Base-by-base conservation (phyloP, 2,797 vertebrate genomes). In the Cottoperca gobio region DNA sequence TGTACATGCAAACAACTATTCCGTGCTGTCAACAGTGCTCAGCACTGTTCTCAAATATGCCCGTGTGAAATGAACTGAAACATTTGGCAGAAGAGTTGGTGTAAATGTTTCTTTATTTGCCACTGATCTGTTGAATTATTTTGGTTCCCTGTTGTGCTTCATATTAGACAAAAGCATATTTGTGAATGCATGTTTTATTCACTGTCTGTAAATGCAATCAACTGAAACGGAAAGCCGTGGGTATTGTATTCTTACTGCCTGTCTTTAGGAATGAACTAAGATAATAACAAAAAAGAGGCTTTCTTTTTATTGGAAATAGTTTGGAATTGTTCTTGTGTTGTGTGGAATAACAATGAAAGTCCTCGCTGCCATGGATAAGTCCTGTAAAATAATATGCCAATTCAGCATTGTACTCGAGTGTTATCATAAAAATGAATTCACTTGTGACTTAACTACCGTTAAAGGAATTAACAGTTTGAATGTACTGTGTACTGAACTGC, bases 21-120 rank as follows among this genome's bases (percentile, higher is more conserved):
- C 39, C 63, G 57, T 57, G 26, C 61, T 78, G 48, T 68, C 70
- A 70, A 43, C 73, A 78, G 54, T 31, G 5, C 35, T 73, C 57
- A 33, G 40, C 55, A 24, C 52, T 6, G 39, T 69, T 68, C 60
- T 11, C 40, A 72, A 26, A 52, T 59, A 33, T 50, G 64, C 39
- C 39, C 28, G 45, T 50, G 59, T 73, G 45, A 76, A 79, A 76
- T 77, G 10, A 81, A 74, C 21, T 79, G 45, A 67, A 72, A 73
- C 14, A n/a, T 26, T 66, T 23, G 9, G 39, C 58, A 19, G 16
- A 64, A 53, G 71, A 57, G 48, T 58, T 73, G 54, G 33, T 17
- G 13, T 54, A 48, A 60, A 62, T 76, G 49, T 66, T 71, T 50
- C 9, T 42, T 52, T 43, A 57, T 60, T 71, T 68, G 42, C 43